These are phyloP conservation scores for Orchesellides sinensis DNA, from an alignment of 2,888 invertebrate genomes.

Conservation along the genomic window DNA sequence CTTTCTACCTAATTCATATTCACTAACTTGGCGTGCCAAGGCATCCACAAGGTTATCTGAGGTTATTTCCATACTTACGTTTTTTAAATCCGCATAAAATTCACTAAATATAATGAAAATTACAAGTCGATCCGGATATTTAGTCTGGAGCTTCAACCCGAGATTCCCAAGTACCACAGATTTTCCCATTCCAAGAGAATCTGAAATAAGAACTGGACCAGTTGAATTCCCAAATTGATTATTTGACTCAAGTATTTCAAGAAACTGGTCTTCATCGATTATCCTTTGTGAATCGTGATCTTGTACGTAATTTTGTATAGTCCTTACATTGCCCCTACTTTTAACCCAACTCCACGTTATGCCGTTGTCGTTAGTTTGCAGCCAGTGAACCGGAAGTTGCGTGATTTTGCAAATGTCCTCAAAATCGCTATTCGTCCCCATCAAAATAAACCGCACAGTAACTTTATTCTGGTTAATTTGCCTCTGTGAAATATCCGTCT, in stretches of 20 bases:
- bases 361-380: background rate
- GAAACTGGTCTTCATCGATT: background rate
- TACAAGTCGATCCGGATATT: background rate
- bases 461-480: background rate
- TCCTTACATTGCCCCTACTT: background rate
- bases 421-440: background rate
- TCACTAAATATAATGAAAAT: background rate
- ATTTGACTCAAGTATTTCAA: background rate
- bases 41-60: no score
- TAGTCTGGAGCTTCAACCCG: background rate
- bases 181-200: slow-evolving; percentile 26
- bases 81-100: background rate
- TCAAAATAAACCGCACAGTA: background rate
- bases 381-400: background rate
- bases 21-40: no score
- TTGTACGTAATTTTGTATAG: background rate
- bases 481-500: background rate
- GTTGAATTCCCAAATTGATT: background rate
- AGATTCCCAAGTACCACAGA: background rate
- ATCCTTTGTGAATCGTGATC: background rate
- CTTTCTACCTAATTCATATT: no score
- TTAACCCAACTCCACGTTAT: background rate
- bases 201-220: background rate
- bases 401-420: background rate
- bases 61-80: background rate